Conservation (phyloP, 1,140 invertebrate species). For the Platyura marginata region DNA sequence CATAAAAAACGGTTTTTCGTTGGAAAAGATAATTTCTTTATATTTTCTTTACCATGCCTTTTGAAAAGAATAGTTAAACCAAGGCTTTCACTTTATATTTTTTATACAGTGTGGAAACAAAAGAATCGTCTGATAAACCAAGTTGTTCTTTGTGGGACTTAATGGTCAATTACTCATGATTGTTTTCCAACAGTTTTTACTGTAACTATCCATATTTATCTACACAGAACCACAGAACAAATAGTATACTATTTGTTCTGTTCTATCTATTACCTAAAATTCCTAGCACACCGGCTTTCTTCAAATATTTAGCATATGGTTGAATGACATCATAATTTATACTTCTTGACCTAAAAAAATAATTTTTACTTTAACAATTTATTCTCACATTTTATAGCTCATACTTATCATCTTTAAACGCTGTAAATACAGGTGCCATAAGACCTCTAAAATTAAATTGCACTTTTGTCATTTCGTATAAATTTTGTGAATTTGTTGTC, state of each 20-base stretch:
- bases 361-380: background rate
- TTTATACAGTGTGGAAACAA: too few species aligned
- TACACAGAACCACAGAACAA: slow-evolving; percentile 44
- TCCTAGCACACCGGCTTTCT: background rate
- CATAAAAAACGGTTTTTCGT: too few species aligned
- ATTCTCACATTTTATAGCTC: background rate
- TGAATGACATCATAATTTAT: slow-evolving; percentile 1
- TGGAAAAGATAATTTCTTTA: too few species aligned
- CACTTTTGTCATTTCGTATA: background rate
- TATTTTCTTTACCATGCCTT: too few species aligned
- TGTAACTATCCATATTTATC: slow-evolving; percentile 46
- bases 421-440: background rate
- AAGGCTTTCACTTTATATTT: too few species aligned
- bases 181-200: slow-evolving; percentile 47
- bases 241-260: slow-evolving; percentile 63
- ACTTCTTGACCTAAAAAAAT: too few species aligned
- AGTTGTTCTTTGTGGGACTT: too few species aligned
- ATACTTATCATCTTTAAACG: background rate
- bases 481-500: too few species aligned
- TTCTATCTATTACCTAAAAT: slow-evolving; percentile 55
- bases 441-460: slow-evolving; percentile 1
- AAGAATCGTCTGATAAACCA: too few species aligned
- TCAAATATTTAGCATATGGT: slow-evolving; percentile 1
- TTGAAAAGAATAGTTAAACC: too few species aligned
- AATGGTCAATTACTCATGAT: too few species aligned